Evolutionary conservation across 1,140 invertebrate species (phyloP).

Genomic region (Drosophila nasuta): DNA sequence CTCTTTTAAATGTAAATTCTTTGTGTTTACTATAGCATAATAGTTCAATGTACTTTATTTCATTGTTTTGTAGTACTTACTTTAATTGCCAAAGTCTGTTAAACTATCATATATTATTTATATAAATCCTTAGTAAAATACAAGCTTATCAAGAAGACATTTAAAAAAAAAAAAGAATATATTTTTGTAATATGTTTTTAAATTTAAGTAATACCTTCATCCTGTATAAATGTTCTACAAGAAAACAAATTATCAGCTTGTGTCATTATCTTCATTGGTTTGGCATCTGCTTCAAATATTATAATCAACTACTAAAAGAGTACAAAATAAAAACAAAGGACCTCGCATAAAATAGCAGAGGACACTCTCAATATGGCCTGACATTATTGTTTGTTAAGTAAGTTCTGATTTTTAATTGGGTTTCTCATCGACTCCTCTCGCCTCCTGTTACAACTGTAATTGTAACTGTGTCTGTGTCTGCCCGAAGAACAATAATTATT

Average conservation of each 20-base stretch:
- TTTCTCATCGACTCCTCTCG: background rate
- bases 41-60: too few species aligned
- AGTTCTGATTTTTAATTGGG: slow-evolving; percentile 34
- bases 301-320: background rate
- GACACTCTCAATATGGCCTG: background rate
- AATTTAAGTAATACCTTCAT: too few species aligned
- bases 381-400: background rate
- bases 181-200: too few species aligned
- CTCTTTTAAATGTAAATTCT: too few species aligned
- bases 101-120: too few species aligned
- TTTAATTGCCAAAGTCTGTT: too few species aligned
- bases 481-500: slow-evolving; percentile 68
- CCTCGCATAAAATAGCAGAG: background rate
- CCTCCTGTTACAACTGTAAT: slow-evolving; percentile 1
- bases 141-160: too few species aligned
- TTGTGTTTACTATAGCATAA: too few species aligned
- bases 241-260: background rate
- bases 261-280: background rate
- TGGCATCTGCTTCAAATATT: background rate
- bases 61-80: too few species aligned
- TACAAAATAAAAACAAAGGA: background rate
- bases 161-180: too few species aligned
- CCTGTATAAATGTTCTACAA: too few species aligned
- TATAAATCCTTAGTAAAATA: too few species aligned
- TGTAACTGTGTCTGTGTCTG: background rate